Evolutionary conservation across 2,888 invertebrate species (phyloP), one percentile per base, ranked within the genome.

Genomic region (Apamea sordens): DNA sequence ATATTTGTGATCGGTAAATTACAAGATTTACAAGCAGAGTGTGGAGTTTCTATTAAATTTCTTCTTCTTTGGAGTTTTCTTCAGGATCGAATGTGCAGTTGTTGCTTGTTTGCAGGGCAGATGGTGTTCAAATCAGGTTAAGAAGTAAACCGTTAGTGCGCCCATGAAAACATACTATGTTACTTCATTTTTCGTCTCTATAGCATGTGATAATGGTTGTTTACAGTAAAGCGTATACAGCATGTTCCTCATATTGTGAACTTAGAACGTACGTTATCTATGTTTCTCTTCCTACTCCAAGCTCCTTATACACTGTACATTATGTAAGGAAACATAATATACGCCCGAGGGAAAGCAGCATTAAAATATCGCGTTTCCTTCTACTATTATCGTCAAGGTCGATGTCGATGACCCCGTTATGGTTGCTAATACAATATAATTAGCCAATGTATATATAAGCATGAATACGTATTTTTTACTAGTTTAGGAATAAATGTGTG

Each of bases 251-350:
- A n/a, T 80, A 80, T 63, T 61, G 6, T 53, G 32, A 68, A 78
- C 41, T 28, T 28, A 56, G 8, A 80, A 44, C 15, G n/a, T n/a
- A 64, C 21, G 11, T 67, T 68, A 68, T 50, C 18, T n/a, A 50
- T 36, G 65, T 44, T n/a, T 44, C 15, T 61, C 11, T 53, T 74
- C 18, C 11, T 65, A 41, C 28, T 47, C 15, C n/a, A 56, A 69
- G 72, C n/a, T 69, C 6, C 64, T 32, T 67, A 72, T 68, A 47
- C 18, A 50, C 24, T 64, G 44, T 53, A 70, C 21, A 74, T 77
- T 82, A 63, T 73, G 32, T 76, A n/a, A 50, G 65, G 86, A 74
- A 83, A 86, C 61, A 67, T 75, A 69, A 78, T 75, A 84, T 68
- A 50, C 68, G 41, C 59, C 53, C 24, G 53, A 77, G 61, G 56